phyloP scores from a whole-genome alignment of 2,113 vertebrate species.

The Haemorhous mexicanus region DNA sequence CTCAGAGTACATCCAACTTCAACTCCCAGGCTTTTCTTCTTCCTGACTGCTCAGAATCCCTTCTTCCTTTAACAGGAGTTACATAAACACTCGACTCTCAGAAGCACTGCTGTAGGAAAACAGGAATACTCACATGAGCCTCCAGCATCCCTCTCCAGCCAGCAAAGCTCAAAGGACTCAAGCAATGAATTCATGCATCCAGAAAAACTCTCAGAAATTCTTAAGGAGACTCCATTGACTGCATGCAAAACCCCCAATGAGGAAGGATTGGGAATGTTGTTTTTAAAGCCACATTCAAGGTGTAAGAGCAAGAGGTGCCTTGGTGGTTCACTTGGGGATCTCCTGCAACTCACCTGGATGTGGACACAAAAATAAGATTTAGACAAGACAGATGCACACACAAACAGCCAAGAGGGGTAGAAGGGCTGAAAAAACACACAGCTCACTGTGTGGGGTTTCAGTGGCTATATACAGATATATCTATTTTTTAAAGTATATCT shows the following conservation, averaged over 20 bases:
- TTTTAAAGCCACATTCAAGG: neutral
- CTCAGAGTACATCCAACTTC: neutral
- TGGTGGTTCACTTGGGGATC: neutral
- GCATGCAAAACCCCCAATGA: neutral
- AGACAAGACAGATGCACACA: neutral
- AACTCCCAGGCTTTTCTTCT: neutral
- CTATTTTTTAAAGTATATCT: neutral
- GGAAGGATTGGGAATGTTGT: neutral
- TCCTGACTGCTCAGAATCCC: neutral
- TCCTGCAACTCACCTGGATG: neutral
- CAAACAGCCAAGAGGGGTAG: neutral
- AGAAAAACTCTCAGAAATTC: neutral
- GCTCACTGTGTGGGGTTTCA: neutral
- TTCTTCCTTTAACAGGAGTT: neutral
- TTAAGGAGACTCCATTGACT: neutral
- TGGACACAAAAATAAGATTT: neutral
- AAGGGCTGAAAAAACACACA: neutral
- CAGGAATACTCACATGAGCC: neutral
- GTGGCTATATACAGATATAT: neutral
- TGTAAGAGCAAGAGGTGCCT: accelerated
- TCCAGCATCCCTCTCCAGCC: neutral
- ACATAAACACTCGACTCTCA: neutral
- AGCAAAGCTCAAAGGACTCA: neutral
- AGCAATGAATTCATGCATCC: neutral
- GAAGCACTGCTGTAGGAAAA: neutral